Evolutionary conservation across 2,888 invertebrate genomes (phyloP).

Genomic region (Mycogona germanica): DNA sequence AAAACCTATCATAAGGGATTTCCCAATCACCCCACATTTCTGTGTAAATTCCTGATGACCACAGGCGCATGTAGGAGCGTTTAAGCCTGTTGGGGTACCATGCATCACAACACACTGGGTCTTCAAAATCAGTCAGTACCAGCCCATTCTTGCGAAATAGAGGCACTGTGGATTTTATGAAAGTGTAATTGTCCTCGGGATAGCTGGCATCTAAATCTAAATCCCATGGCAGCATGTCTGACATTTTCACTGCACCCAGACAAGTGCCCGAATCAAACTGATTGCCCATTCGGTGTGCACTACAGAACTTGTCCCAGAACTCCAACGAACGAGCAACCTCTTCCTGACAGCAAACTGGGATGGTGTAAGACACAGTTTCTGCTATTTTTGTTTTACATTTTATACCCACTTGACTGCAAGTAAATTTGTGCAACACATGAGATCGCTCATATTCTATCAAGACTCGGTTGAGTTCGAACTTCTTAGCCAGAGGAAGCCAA

Average conservation of each 20-base stretch:
- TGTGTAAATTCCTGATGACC: background rate
- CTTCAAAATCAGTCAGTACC: background rate
- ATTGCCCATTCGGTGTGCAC: conserved; percentile 28
- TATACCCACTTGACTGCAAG: background rate
- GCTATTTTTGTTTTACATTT: background rate
- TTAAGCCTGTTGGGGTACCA: background rate
- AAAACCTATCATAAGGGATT: background rate
- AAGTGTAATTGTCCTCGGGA: background rate
- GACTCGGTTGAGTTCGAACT: background rate
- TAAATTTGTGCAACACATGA: background rate
- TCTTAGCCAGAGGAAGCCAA: background rate
- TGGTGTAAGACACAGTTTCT: background rate
- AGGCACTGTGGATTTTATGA: background rate
- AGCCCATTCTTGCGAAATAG: background rate
- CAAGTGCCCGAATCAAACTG: conserved; percentile 23
- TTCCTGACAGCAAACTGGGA: conserved; percentile 19
- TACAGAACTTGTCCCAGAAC: conserved; percentile 25
- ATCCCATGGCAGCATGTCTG: conserved; percentile 17
- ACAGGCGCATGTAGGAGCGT: background rate
- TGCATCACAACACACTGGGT: no score
- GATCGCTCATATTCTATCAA: background rate
- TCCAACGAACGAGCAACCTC: conserved; percentile 25
- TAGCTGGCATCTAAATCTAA: background rate
- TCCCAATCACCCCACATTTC: background rate
- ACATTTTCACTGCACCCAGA: conserved; percentile 19